These are phyloP conservation scores for Plecotus auritus DNA, from an alignment of 2,113 vertebrate species.

Conservation along the genomic window DNA sequence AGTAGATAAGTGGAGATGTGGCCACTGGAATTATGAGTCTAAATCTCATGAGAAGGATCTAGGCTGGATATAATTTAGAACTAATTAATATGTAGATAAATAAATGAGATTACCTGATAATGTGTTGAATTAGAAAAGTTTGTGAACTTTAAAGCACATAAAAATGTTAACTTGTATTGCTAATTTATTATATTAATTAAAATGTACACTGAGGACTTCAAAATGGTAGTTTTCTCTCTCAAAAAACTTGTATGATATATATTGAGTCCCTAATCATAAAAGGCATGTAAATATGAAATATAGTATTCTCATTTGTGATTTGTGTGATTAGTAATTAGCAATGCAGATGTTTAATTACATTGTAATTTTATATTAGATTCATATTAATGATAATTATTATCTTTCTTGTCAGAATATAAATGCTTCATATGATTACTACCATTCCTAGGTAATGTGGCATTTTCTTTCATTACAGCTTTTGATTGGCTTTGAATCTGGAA, in stretches of 20 bases:
- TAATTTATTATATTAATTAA: background rate
- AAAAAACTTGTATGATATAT: background rate
- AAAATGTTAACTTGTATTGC: slow-evolving; percentile 7
- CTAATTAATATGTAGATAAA: background rate
- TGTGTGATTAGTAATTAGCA: background rate
- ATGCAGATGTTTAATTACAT: background rate
- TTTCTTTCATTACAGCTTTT: slow-evolving; percentile 88
- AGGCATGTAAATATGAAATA: background rate
- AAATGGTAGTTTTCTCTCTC: background rate
- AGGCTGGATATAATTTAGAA: background rate
- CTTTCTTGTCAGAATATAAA: slow-evolving; percentile 1
- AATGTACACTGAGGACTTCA: background rate
- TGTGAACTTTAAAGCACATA: background rate
- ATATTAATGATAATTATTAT: background rate
- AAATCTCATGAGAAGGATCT: background rate
- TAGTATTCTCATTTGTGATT: background rate
- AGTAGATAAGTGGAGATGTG: background rate
- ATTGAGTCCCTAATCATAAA: background rate
- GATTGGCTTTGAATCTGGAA: slow-evolving; percentile 98
- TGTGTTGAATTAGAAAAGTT: background rate
- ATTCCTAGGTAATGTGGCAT: slow-evolving; percentile 1
- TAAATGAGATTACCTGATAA: background rate
- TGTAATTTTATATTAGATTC: slow-evolving; percentile 11
- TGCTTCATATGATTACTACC: slow-evolving; percentile 39
- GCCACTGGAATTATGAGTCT: background rate